Evolutionary conservation across 1,140 invertebrate genomes (phyloP), one percentile per base, ranked within the genome.

Genomic region (Agrypnia vestita): DNA sequence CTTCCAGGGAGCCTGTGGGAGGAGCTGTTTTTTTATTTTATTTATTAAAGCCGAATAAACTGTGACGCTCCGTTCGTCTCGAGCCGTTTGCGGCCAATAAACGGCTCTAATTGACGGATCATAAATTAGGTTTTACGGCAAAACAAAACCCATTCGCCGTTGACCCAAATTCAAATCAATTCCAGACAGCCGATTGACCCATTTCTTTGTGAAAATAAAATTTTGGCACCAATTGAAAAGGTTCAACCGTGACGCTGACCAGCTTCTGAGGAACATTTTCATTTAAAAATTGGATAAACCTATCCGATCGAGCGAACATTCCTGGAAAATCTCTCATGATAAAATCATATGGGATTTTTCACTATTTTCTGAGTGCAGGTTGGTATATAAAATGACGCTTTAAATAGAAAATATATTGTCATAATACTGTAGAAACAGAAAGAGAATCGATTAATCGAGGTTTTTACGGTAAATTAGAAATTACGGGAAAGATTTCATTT

Each of bases 51-150:
- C 25, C 25, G 61, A 19, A 64, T 64, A 64, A 64, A 64, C 11
- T 64, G 25, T 19, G 61, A 25, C 21, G n/a, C 61, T 25, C 3
- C 61, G 35, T 43, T 64, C 25, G 61, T 13, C 61, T 21, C 17
- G 25, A 64, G 25, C 61, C 13, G n/a, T 43, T 64, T 43, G 61
- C 0, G 61, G 61, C 35, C 61, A 64, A 64, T 64, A 44, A 64
- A 64, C 55, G 35, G 12, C 8, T 64, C 19, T 64, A 64, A 64
- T 64, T 64, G 61, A 25, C n/a, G 17, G 61, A 25, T 25, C 61
- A n/a, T 64, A 64, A 64, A 64, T 64, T 64, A 43, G 61, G n/a
- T 64, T 64, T 64, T 64, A 64, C 61, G 25, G 19, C 61, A 43
- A 64, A 64, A 64, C 21, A 35, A 25, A 19, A n/a, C 19, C 61